Evolutionary conservation across 2,797 vertebrate species (phyloP).

Genomic region (Mastacembelus armatus): DNA sequence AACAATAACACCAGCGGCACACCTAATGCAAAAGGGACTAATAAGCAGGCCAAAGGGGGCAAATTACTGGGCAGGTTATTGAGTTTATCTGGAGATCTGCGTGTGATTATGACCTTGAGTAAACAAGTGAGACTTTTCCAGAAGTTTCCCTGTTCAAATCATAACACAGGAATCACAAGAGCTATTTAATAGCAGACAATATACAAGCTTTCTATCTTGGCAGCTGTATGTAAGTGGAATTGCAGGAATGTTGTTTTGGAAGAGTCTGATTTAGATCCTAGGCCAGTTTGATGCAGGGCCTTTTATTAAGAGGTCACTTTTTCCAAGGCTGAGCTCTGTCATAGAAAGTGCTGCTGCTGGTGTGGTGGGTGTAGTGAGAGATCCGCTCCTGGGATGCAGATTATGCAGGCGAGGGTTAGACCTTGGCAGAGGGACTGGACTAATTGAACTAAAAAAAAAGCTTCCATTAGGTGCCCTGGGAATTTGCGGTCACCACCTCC

Average conservation of each 20-base stretch:
- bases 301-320: slow-evolving; percentile 19
- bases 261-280: slow-evolving; percentile 33
- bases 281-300: slow-evolving; percentile 25
- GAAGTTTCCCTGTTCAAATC: slow-evolving; percentile 41
- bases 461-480: slow-evolving; percentile 27
- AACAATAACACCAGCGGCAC: slow-evolving; percentile 66
- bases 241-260: slow-evolving; percentile 71
- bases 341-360: slow-evolving; percentile 25
- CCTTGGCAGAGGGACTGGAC: slow-evolving; percentile 35
- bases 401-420: slow-evolving; percentile 35
- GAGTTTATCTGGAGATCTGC: slow-evolving; percentile 50
- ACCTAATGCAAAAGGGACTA: slow-evolving; percentile 42
- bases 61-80: slow-evolving; percentile 56
- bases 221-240: slow-evolving; percentile 49
- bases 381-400: slow-evolving; percentile 37
- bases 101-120: slow-evolving; percentile 46
- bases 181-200: slow-evolving; percentile 41
- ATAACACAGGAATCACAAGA: slow-evolving; percentile 48
- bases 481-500: slow-evolving; percentile 25
- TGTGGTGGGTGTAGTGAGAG: slow-evolving; percentile 16
- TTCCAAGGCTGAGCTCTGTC: slow-evolving; percentile 22
- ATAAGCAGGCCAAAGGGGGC: slow-evolving; percentile 41
- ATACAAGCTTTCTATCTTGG: slow-evolving; percentile 25
- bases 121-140: slow-evolving; percentile 56
- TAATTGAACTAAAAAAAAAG: slow-evolving; percentile 39